Conservation (phyloP, 1,140 invertebrate species). For the Drosophila nikananu region DNA sequence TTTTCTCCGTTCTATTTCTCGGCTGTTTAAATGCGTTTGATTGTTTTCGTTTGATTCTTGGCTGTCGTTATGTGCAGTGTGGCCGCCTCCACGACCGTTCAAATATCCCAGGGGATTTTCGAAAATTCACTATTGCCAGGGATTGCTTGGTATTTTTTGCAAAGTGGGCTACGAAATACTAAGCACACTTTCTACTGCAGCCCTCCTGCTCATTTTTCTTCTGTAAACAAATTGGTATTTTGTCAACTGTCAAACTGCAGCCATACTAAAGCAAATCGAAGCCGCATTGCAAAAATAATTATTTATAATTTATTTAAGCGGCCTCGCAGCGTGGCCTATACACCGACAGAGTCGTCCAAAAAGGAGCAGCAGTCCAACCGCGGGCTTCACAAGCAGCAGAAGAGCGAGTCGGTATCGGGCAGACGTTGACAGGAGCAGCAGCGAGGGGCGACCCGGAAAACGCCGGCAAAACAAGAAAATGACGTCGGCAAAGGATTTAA, state of each 20-base stretch:
- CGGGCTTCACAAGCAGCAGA: neutral
- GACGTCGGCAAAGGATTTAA: constrained; percentile 76
- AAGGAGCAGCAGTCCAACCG: neutral
- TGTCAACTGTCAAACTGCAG: neutral
- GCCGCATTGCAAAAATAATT: constrained; percentile 14
- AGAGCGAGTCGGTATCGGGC: neutral
- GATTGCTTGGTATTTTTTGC: neutral
- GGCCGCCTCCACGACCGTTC: neutral
- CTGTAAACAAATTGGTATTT: neutral
- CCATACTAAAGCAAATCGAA: neutral
- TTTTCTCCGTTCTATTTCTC: constrained; percentile 16
- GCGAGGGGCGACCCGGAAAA: neutral
- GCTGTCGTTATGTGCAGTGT: constrained; percentile 15
- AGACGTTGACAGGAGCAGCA: neutral
- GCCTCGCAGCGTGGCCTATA: neutral
- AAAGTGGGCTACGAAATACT: neutral
- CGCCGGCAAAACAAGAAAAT: constrained; percentile 50
- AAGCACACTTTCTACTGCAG: neutral
- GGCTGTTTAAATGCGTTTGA: constrained; percentile 17
- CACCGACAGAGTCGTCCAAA: neutral
- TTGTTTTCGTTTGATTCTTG: constrained; percentile 25
- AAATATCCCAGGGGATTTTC: neutral
- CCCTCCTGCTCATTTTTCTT: neutral
- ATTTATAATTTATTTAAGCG: constrained; percentile 16
- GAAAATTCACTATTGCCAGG: neutral